These are phyloP conservation scores for Phortica magna DNA, from an alignment of 2,888 invertebrate species.

Conservation along the genomic window DNA sequence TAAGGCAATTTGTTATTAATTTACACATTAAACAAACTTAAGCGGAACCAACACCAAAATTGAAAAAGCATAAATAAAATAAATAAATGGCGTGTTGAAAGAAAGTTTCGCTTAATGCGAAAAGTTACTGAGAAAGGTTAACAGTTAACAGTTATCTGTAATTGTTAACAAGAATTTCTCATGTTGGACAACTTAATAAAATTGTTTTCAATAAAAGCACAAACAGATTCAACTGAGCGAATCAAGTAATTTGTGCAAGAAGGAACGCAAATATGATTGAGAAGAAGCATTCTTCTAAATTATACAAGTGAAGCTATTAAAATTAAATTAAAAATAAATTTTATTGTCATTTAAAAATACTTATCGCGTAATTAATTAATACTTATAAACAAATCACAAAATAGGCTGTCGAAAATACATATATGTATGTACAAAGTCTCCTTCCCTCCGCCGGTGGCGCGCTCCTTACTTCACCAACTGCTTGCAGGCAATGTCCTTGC, in stretches of 20 bases:
- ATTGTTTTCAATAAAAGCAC: background rate
- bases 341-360: no score
- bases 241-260: background rate
- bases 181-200: slow-evolving; percentile 17
- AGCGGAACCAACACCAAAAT: slow-evolving; percentile 38
- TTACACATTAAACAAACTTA: slow-evolving; percentile 63
- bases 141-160: slow-evolving; percentile 51
- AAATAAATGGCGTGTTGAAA: slow-evolving; percentile 21
- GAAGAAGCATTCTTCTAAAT: no score
- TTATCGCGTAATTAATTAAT: background rate
- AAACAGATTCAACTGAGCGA: background rate
- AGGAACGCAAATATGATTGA: no score
- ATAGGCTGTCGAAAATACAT: background rate
- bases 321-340: no score
- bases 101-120: slow-evolving; percentile 63
- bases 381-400: no score
- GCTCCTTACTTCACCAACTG: no score
- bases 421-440: background rate
- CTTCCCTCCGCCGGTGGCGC: background rate
- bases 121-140: slow-evolving; percentile 59
- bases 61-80: slow-evolving; percentile 12
- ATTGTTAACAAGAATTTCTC: slow-evolving; percentile 69
- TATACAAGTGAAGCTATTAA: no score
- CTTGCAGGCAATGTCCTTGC: slow-evolving; percentile 27
- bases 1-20: slow-evolving; percentile 72